These are phyloP conservation scores for Amyelois transitella DNA, from an alignment of 1,140 invertebrate genomes.

Conservation along the genomic window DNA sequence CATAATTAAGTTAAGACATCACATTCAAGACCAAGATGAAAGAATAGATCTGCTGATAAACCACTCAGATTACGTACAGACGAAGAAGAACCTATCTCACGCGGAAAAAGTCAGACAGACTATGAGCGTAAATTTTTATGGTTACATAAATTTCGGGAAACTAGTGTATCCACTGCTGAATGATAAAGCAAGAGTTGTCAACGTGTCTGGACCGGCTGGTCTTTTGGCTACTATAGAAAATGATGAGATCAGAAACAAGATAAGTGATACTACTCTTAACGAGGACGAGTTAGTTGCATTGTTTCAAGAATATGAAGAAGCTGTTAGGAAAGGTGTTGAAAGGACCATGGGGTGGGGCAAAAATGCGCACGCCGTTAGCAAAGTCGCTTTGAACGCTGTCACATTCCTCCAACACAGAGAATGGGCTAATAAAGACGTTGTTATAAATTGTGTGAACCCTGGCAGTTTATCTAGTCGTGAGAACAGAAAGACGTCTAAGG, in stretches of 20 bases:
- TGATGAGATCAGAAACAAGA: slow-evolving; percentile 45
- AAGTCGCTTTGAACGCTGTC: slow-evolving; percentile 58
- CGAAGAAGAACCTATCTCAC: slow-evolving; percentile 46
- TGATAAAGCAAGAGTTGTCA: slow-evolving; percentile 56
- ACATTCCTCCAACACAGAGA: slow-evolving; percentile 62
- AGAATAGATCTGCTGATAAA: slow-evolving; percentile 62
- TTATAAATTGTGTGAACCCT: slow-evolving; percentile 67
- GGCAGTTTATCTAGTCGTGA: slow-evolving; percentile 43
- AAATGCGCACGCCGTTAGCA: slow-evolving; percentile 54
- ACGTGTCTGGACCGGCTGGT: slow-evolving; percentile 61
- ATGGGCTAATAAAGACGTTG: slow-evolving; percentile 45
- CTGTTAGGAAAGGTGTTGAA: slow-evolving; percentile 47
- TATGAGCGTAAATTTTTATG: slow-evolving; percentile 60
- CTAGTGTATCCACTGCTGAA: slow-evolving; percentile 55
- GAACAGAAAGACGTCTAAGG: slow-evolving; percentile 47
- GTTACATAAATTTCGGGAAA: slow-evolving; percentile 65
- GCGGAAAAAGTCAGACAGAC: slow-evolving; percentile 53
- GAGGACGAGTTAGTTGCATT: slow-evolving; percentile 60
- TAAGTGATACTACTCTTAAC: slow-evolving; percentile 46
- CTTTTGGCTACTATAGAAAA: slow-evolving; percentile 58
- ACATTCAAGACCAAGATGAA: slow-evolving; percentile 59
- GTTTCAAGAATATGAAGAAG: slow-evolving; percentile 60
- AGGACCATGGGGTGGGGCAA: slow-evolving; percentile 61
- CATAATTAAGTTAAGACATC: slow-evolving; percentile 59
- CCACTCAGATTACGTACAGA: slow-evolving; percentile 48